Evolutionary conservation across 2,888 invertebrate genomes (phyloP), one percentile per base, ranked within the genome.

Genomic region (Amphipoea lucens): DNA sequence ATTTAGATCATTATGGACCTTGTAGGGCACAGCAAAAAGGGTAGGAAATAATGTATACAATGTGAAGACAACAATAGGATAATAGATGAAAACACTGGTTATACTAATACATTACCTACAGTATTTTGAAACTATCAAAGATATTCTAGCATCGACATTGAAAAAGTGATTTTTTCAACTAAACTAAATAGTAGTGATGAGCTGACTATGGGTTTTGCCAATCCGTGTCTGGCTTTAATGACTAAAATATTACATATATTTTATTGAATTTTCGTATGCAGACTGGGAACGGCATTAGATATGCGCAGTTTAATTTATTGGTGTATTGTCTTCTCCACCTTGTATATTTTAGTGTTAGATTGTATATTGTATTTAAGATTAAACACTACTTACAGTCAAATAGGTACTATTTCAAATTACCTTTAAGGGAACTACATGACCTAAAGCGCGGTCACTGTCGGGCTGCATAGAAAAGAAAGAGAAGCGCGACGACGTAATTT

Each of bases 321-420:
- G 57, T n/a, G 11, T 57, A 11, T n/a, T 57, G 57, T n/a, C 57
- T 4, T 11, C 23, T 4, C 11, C 11, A 57, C 57, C 11, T n/a
- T 57, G 57, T n/a, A n/a, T 60, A 60, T 60, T 60, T 60, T n/a
- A 11, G 11, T 4, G n/a, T 60, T n/a, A n/a, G n/a, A 11, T 60
- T 60, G 1, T 57, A 57, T 23, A 54, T 23, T 57, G 3, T 23
- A 57, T 57, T 57, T 60, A 1, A 60, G 1, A 57, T 60, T 60
- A 60, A 60, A n/a, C 23, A 57, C 29, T 63, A 62, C 5, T 62
- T 62, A 36, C 63, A 36, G 7, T 29, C 7, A 70, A 67, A 51
- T 9, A 40, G 6, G 5, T 36, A 23, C 42, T 57, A 67, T 48
- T 74, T 74, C 6, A 69, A 79, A 77, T 51, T 60, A 63, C 12